Evolutionary conservation across 2,113 vertebrate genomes (phyloP).

Genomic region (Dasypus novemcinctus): DNA sequence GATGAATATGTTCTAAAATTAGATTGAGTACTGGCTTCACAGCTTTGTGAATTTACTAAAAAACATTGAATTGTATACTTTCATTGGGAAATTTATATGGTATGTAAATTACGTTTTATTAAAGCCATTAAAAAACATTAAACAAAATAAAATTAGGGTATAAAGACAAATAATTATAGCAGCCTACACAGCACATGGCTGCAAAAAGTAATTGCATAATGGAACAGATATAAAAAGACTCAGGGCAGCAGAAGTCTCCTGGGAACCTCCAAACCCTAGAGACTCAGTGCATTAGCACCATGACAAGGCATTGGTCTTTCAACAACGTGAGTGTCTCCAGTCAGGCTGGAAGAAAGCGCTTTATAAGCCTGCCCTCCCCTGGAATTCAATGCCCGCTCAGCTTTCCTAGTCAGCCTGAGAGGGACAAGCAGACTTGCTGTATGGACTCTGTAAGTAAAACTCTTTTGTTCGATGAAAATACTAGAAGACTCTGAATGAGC

Average conservation of each 20-base stretch:
- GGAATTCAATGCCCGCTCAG: background rate
- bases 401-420: background rate
- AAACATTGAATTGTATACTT: background rate
- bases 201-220: too few species aligned
- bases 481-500: background rate
- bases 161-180: background rate
- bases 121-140: background rate
- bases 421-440: background rate
- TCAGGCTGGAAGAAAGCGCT: background rate
- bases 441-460: constrained; percentile 63
- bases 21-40: background rate
- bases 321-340: background rate
- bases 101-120: constrained; percentile 6
- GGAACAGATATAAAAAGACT: constrained; percentile 58
- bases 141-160: constrained; percentile 4
- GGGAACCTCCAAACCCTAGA: constrained; percentile 53
- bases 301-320: background rate
- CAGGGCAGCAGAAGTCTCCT: constrained; percentile 43
- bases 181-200: constrained; percentile 32
- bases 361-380: background rate
- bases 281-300: constrained; percentile 38
- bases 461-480: background rate
- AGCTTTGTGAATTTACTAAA: constrained; percentile 14
- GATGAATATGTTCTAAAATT: constrained; percentile 26
- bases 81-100: background rate